These are phyloP conservation scores for Ips typographus DNA, from an alignment of 1,140 invertebrate species.

Conservation along the genomic window DNA sequence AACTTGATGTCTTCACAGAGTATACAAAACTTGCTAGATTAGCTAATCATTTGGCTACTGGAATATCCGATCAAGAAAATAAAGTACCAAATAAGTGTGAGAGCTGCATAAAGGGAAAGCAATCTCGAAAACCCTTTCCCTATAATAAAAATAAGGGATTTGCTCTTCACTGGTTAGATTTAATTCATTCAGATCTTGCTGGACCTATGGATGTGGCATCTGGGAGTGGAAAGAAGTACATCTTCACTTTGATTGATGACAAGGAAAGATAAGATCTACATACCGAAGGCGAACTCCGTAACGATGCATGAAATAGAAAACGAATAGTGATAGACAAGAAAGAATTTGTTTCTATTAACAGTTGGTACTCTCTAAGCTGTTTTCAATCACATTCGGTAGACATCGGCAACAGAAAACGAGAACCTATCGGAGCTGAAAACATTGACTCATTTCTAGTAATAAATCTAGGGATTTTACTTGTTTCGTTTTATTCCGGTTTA, in stretches of 20 bases:
- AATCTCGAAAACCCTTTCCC: constrained; percentile 31
- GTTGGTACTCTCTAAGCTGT: no score
- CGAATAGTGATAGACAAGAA: no score
- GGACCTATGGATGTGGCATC: constrained; percentile 37
- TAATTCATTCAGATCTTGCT: constrained; percentile 35
- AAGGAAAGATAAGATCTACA: no score
- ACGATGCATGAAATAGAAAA: no score
- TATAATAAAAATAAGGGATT: constrained; percentile 23
- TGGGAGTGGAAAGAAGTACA: constrained; percentile 44
- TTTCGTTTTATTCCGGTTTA: no score
- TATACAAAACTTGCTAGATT: constrained; percentile 24
- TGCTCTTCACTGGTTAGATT: constrained; percentile 28
- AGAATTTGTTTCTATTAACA: no score
- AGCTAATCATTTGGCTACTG: constrained; percentile 24
- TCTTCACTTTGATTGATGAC: constrained; percentile 53
- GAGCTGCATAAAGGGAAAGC: constrained; percentile 36
- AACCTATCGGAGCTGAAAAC: no score
- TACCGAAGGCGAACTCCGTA: no score
- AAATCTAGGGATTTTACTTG: no score
- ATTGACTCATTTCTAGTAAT: no score
- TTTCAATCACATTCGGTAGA: no score
- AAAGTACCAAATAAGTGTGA: constrained; percentile 23
- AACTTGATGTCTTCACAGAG: constrained; percentile 9
- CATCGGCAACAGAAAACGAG: no score
- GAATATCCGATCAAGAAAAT: constrained; percentile 17